Base-by-base conservation (phyloP, 2,888 invertebrate species). In the Acanthosepion pharaonis region DNA sequence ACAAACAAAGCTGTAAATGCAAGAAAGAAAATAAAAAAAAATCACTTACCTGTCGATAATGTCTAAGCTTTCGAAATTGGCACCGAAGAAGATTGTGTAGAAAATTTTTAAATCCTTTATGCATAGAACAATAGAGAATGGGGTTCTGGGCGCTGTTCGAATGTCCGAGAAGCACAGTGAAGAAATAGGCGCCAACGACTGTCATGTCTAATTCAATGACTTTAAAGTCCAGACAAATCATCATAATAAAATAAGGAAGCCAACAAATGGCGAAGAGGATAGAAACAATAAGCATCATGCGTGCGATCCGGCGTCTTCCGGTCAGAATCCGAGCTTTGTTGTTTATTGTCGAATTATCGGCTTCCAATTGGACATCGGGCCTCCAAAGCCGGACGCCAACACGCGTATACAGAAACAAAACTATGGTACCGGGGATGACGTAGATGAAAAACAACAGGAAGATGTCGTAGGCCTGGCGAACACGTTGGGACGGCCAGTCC, bases 61-160 rank as follows among this genome's bases (percentile, higher is more conserved):
- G 53, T 78, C 94, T 93, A 15, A 95, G 92, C 92, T 94, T 94
- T 33, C 91, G 91, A 64, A 95, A 96, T 53, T 95, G 96, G 92
- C 96, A 96, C 25, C 94, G 94, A 91, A 96, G 64, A 15, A 96
- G 93, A 33, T 95, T 95, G 64, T 95, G 48, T 0, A 96, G 94
- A 94, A 95, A 95, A 42, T 98, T 97, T 95, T 98, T 98, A 97
- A 98, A 98, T 97, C 98, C 98, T 92, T 98, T 98, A 94, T 98
- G 98, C 98, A 98, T 98, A 96, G 98, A 98, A 96, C 98, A 98
- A 97, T 98, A 98, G 20, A 98, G 98, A 94, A 98, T 98, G 0
- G 98, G 98, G 97, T 98, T 98, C 96, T 98, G 98, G 0, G 98
- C 98, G 0, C 98, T 98, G 97, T 98, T 98, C 5, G 98, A 98